These are phyloP conservation scores for Eurystomus gularis DNA, from an alignment of 2,113 vertebrate species.

Conservation along the genomic window DNA sequence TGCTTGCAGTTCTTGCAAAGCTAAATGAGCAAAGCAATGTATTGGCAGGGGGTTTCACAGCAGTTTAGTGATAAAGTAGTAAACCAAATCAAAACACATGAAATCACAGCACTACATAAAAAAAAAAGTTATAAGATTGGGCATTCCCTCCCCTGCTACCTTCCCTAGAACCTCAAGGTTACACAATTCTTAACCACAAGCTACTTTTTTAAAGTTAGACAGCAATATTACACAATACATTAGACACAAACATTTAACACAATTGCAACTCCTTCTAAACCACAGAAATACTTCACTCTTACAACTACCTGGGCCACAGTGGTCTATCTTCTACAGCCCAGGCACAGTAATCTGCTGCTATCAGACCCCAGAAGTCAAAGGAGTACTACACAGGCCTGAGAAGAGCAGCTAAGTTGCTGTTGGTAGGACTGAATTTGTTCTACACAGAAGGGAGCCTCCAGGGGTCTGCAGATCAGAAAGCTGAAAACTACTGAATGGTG, in stretches of 20 bases:
- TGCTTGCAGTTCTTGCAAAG: not conserved
- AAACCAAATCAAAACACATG: not conserved
- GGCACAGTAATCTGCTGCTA: not conserved
- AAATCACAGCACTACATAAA: not conserved
- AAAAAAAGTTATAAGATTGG: not conserved
- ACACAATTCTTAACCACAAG: not conserved
- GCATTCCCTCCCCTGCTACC: not conserved
- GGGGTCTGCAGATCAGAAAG: not conserved
- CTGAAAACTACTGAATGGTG: not conserved
- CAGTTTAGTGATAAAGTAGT: not conserved
- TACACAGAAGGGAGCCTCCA: not conserved
- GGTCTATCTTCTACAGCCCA: not conserved
- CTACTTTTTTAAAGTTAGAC: not conserved
- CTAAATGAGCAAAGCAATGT: not conserved
- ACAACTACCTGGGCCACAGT: not conserved
- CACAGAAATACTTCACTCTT: not conserved
- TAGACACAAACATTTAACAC: not conserved
- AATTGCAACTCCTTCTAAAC: not conserved
- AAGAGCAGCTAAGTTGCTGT: not conserved
- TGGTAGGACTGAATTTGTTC: not conserved
- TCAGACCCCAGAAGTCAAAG: not conserved
- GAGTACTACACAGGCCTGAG: fast-evolving
- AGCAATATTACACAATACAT: not conserved
- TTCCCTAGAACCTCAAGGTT: not conserved
- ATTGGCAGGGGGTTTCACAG: not conserved